These are phyloP conservation scores for Noctuana brunneofusca DNA, from an alignment of 2,888 invertebrate species.

Conservation along the genomic window DNA sequence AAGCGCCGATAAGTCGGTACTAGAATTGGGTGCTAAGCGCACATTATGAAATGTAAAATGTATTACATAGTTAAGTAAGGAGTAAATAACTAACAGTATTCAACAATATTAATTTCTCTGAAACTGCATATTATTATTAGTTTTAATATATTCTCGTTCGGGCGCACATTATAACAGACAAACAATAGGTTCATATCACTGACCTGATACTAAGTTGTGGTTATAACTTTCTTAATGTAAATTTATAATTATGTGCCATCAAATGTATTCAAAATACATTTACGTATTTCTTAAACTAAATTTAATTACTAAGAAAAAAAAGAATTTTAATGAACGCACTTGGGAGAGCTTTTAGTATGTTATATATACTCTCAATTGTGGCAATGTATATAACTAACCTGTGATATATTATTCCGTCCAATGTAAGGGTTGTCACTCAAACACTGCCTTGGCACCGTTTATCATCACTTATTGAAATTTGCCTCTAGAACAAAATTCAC, in stretches of 20 bases:
- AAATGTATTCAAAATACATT: constrained; percentile 29
- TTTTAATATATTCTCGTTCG: not conserved
- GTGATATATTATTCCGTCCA: constrained; percentile 79
- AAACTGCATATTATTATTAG: not conserved
- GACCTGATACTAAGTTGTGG: constrained; percentile 14
- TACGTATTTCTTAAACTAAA: constrained; percentile 16
- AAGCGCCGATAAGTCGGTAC: too few relatives aligned
- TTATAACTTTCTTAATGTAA: constrained; percentile 12
- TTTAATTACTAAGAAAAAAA: constrained; percentile 15
- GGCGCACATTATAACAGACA: not conserved
- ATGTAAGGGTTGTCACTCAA: constrained; percentile 45
- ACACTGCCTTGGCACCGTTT: not conserved
- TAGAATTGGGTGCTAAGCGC: not conserved
- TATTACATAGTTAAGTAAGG: too few relatives aligned
- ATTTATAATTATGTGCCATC: constrained; percentile 30
- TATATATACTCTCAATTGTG: constrained; percentile 43
- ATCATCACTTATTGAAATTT: too few relatives aligned
- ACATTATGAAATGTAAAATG: not conserved
- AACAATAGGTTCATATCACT: constrained; percentile 18
- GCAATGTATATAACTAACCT: constrained; percentile 75
- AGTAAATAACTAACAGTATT: not conserved
- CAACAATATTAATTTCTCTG: not conserved
- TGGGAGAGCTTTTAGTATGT: constrained; percentile 15
- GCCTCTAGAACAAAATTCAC: too few relatives aligned
- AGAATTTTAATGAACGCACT: constrained; percentile 6